Conservation (phyloP, 2,888 invertebrate genomes). For the Mimas tiliae region DNA sequence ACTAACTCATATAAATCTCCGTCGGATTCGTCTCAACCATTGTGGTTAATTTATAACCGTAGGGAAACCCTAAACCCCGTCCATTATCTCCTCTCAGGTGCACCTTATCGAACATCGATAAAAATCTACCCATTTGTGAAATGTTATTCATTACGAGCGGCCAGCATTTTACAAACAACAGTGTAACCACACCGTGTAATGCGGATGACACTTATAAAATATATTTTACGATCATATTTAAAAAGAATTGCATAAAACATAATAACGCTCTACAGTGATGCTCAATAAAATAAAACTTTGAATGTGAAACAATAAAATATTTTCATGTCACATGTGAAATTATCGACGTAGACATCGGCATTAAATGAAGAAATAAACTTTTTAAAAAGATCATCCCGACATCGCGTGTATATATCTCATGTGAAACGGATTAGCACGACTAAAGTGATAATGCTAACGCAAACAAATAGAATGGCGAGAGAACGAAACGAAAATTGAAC, state of each 20-base stretch:
- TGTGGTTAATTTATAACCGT: constrained; percentile 49
- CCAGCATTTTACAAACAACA: background rate
- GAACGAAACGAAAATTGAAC: constrained; percentile 81
- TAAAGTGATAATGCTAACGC: constrained; percentile 64
- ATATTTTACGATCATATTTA: constrained; percentile 1
- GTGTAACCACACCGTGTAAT: background rate
- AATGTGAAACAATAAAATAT: constrained; percentile 9
- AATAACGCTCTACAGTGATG: background rate
- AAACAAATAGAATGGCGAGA: constrained; percentile 74
- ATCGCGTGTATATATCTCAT: constrained; percentile 36
- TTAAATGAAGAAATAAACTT: constrained; percentile 29
- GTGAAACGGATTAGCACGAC: constrained; percentile 58
- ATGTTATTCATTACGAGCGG: constrained; percentile 1
- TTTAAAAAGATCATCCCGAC: constrained; percentile 29
- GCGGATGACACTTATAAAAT: background rate
- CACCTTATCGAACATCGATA: constrained; percentile 34
- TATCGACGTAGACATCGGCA: constrained; percentile 21
- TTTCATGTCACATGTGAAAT: background rate
- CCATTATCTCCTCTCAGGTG: constrained; percentile 36
- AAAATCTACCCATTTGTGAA: constrained; percentile 31
- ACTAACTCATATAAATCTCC: constrained; percentile 52
- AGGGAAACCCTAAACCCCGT: constrained; percentile 42
- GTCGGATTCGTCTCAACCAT: constrained; percentile 39
- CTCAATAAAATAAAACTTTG: constrained; percentile 11
- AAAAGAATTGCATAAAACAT: background rate